These are phyloP conservation scores for Calliopsis andreniformis DNA, from an alignment of 1,140 invertebrate species.

Conservation along the genomic window DNA sequence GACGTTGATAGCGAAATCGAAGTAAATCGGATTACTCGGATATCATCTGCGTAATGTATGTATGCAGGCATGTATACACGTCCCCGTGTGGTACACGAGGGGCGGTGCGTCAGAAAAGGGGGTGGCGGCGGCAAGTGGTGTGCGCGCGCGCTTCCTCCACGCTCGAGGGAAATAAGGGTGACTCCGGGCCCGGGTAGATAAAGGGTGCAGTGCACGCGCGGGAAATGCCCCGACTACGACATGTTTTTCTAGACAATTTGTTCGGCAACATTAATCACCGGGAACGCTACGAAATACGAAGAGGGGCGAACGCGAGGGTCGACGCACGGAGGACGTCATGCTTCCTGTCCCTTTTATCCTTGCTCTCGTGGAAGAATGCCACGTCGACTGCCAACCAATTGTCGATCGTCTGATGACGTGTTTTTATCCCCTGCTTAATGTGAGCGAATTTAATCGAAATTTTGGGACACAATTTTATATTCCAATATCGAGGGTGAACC, in stretches of 20 bases:
- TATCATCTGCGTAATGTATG: conserved; percentile 81
- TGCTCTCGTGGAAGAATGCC: conserved; percentile 23
- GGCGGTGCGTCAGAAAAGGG: conserved; percentile 51
- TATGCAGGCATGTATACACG: conserved; percentile 73
- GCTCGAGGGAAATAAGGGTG: conserved; percentile 75
- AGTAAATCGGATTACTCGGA: conserved; percentile 81
- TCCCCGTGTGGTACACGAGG: conserved; percentile 57
- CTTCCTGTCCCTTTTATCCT: conserved; percentile 41
- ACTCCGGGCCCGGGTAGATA: conserved; percentile 76
- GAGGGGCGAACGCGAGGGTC: conserved; percentile 53
- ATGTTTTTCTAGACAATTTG: conserved; percentile 84
- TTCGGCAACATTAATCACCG: conserved; percentile 83
- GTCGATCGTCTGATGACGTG: conserved; percentile 31
- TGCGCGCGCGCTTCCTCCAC: conserved; percentile 51
- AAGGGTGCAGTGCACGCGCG: conserved; percentile 78
- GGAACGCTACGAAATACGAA: conserved; percentile 65
- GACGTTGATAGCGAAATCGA: conserved; percentile 80
- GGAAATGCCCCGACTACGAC: conserved; percentile 73
- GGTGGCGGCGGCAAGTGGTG: conserved; percentile 34
- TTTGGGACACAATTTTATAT: no score
- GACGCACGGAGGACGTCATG: conserved; percentile 33
- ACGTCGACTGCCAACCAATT: conserved; percentile 12
- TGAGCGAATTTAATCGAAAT: not conserved
- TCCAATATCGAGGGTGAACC: no score
- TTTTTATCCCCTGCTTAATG: not conserved